Base-by-base conservation (phyloP, 2,113 vertebrate species). In the Butorides virescens region DNA sequence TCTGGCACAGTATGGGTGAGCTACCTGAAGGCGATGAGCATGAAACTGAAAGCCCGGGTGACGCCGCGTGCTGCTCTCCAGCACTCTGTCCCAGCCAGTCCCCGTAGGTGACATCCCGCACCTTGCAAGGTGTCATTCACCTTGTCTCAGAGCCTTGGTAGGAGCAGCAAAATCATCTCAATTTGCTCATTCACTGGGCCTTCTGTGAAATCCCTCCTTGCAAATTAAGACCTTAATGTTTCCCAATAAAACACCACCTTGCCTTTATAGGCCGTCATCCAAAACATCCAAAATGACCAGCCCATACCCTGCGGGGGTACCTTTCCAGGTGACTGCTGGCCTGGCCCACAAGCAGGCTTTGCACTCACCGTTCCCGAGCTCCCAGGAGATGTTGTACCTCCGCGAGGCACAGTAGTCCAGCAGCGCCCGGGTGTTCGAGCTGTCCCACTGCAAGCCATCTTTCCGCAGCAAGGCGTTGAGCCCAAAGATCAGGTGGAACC, bases 281-380 rank as follows among this genome's bases (percentile, higher is more conserved):
- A 39, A 55, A 76, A 26, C 15, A 39, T 34, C 25, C 34, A 19
- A 49, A 76, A 53, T 56, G 15, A 59, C 7, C 11, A 63, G 27
- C 21, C 34, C 15, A 1, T 52, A 11, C 26, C 25, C 13, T 29
- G 4, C 3, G 1, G 47, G 13, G 20, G 23, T 52, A 26, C 19
- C 22, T 86, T 83, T 44, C 39, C 46, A 80, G 58, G 6, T n/a
- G 34, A 21, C 0, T 0, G 1, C 19, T 49, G 63, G 37, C 46
- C 58, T 55, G 63, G 30, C 53, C 53, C 47, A 13, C 23, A 11
- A 42, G 29, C 37, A 17, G 42, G 5, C 36, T 47, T 58, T 6
- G 3, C n/a, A 56, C 98, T 72, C 94, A 99, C 99, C 99, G 7
- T 99, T 99, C 30, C 99, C 99, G 5, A 99, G 98, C 97, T 99